Evolutionary conservation across 2,888 invertebrate genomes (phyloP), one percentile per base, ranked within the genome.

Genomic region (Eilema depressum): DNA sequence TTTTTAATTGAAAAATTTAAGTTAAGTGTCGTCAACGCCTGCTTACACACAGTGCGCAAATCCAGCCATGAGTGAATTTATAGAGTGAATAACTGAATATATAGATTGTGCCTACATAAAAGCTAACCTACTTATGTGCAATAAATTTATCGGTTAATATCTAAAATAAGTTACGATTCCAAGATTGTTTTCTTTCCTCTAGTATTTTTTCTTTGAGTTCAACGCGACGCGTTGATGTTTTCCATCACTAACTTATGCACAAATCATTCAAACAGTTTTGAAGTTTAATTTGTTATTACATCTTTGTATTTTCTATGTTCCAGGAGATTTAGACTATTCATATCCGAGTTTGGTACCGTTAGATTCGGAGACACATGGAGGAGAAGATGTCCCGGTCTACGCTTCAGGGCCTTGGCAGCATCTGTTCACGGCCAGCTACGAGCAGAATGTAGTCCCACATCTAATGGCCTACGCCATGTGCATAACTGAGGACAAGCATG

Each of bases 361-460:
- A 61, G 90, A 93, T 68, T 95, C 96, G 0, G 97, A 97, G 83
- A 97, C 97, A 0, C 97, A 97, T 81, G 97, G 97, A 0, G 97
- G 97, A 0, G 98, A 98, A 78, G 98, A 98, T 87, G 98, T 98
- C 0, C 96, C 96, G 0, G 96, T 98, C 2, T 98, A 96, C 90
- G 97, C 97, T 37, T 89, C 88, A 17, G 98, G 97, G 66, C 98
- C 98, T 0, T 97, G 97, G 96, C 96, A 98, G 41, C 98, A 98
- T 85, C 95, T 98, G 7, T 97, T 98, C 89, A 96, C 97, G 0
- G 97, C 98, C 25, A 97, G 96, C 66, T 97, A 97, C 82, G 98
- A 98, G 83, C 98, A 98, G 88, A 97, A 96, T 84, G 96, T 96
- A 71, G 97, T 98, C 20, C 97, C 98, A 0, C 97, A 98, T 84